Evolutionary conservation across 2,888 invertebrate genomes (phyloP).

Genomic region (Caenorhabditis sp.): DNA sequence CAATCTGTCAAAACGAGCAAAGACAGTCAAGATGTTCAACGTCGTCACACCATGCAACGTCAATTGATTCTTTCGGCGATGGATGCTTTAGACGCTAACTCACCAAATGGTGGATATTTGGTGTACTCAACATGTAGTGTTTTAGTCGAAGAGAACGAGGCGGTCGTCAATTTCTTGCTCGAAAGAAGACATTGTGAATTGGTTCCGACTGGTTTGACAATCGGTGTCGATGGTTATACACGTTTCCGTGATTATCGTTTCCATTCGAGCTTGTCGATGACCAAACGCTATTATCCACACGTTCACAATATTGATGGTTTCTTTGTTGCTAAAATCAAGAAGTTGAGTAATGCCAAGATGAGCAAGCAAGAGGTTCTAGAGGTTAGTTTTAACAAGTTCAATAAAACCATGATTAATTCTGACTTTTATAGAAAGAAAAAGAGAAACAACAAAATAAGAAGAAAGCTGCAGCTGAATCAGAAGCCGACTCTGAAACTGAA

Average conservation of each 20-base stretch:
- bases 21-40: constrained; percentile 65
- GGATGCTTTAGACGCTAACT: constrained; percentile 91
- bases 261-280: constrained; percentile 87
- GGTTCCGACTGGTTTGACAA: constrained; percentile 89
- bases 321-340: constrained; percentile 96
- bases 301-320: constrained; percentile 99
- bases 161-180: constrained; percentile 92
- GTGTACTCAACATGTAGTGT: constrained; percentile 99
- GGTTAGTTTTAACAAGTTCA: neutral
- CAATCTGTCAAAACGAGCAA: constrained; percentile 92
- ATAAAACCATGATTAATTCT: no score
- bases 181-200: constrained; percentile 89
- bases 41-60: constrained; percentile 81
- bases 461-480: constrained; percentile 8
- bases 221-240: constrained; percentile 92
- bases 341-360: constrained; percentile 81
- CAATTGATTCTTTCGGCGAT: constrained; percentile 93
- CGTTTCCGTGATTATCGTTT: constrained; percentile 78
- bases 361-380: constrained; percentile 42
- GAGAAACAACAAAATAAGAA: constrained; percentile 20
- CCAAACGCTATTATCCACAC: constrained; percentile 93
- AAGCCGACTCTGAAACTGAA: constrained; percentile 12
- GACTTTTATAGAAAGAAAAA: constrained; percentile 10
- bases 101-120: constrained; percentile 88
- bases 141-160: constrained; percentile 95